Evolutionary conservation across 1,140 invertebrate genomes (phyloP), one percentile per base, ranked within the genome.

Genomic region (Acromyrmex charruanus): DNA sequence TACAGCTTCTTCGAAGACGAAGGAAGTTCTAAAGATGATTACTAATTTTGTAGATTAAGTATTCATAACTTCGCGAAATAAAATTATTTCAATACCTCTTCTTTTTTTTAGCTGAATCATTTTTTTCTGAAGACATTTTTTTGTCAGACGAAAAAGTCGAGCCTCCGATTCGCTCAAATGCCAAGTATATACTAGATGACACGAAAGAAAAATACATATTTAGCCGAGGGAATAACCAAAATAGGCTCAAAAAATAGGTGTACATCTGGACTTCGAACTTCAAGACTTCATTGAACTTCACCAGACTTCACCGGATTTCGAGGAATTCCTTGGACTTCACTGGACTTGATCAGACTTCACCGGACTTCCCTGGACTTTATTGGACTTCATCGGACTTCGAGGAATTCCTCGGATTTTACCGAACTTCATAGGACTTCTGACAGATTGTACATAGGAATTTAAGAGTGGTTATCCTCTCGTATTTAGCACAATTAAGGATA

Each of bases 401-500:
- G 2, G 5, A 35, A 6, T 35, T 35, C 31, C 0, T 6, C 31
- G 31, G 3, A 31, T 0, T 31, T 31, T 2, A 31, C 31, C 0
- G 5, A 3, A 35, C 6, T 35, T 35, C 31, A 35, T 35, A 35
- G 31, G 4, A 35, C 31, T 35, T 35, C 31, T 35, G 31, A 35
- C 31, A 35, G 31, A 35, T 35, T 35, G 5, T 35, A 35, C 31
- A 35, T 0, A 6, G 5, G 31, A 35, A 35, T 35, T 35, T 5
- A 35, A 35, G 5, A 35, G 31, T 35, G 31, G 31, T 35, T 35
- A 35, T 5, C 31, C 31, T 35, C 31, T 35, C 31, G 31, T 35
- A 35, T 35, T 35, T 66, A 51, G 39, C 39, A 77, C 59, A 18
- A 25, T 68, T 79, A 88, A 89, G 86, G 16, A 85, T 59, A 85